These are phyloP conservation scores for Euphonia xanthogaster DNA, from an alignment of 2,797 vertebrate species.

Conservation along the genomic window DNA sequence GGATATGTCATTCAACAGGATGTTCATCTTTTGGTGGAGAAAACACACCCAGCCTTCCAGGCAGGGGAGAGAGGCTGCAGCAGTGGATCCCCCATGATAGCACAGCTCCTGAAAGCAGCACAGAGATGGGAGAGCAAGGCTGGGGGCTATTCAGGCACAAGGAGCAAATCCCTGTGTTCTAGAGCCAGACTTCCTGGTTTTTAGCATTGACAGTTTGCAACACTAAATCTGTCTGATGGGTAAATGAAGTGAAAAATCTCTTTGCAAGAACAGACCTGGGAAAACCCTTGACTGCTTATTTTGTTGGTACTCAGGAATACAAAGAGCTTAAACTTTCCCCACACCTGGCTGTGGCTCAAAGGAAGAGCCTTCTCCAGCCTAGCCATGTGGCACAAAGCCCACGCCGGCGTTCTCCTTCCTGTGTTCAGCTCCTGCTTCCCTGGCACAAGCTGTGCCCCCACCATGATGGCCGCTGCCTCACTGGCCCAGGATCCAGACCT, in stretches of 20 bases:
- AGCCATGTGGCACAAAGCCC: neutral
- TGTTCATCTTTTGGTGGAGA: neutral
- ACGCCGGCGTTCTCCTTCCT: neutral
- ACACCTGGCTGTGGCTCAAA: neutral
- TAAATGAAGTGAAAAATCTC: neutral
- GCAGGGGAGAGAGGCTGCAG: neutral
- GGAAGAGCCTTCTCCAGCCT: neutral
- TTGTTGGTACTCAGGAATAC: neutral
- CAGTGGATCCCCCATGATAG: neutral
- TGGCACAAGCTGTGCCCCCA: neutral
- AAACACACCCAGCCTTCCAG: neutral
- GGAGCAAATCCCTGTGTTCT: neutral
- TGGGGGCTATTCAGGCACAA: accelerated
- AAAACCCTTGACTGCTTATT: neutral
- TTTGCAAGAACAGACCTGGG: neutral
- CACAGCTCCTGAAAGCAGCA: accelerated
- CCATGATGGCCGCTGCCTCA: accelerated
- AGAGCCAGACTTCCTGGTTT: neutral
- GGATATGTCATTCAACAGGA: neutral
- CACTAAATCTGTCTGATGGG: neutral
- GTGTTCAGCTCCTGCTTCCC: accelerated
- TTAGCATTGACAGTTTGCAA: neutral
- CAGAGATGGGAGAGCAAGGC: accelerated
- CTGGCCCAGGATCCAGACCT: accelerated
- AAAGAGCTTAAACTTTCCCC: neutral